phyloP scores from a whole-genome alignment of 2,797 vertebrate genomes.

The Xenopus petersii region DNA sequence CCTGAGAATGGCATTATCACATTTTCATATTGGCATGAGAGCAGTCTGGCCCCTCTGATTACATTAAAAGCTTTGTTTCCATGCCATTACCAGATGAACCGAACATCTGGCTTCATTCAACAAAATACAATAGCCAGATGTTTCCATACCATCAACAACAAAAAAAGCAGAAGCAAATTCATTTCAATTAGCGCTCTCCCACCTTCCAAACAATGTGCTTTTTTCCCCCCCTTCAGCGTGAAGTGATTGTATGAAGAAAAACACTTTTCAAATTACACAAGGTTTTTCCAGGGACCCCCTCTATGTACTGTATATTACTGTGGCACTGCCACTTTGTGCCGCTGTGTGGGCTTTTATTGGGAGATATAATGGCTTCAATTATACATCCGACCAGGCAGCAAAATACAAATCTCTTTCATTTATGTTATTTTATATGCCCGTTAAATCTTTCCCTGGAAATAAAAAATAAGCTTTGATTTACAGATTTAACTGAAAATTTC shows the following conservation, averaged over 20 bases:
- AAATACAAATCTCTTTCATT: too few species aligned
- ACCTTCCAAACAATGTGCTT: slow-evolving; percentile 18
- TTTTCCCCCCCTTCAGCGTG: not conserved
- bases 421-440: too few species aligned
- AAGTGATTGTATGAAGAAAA: slow-evolving; percentile 14
- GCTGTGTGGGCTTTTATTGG: too few species aligned
- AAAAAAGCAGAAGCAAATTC: slow-evolving; percentile 29
- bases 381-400: too few species aligned
- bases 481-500: too few species aligned
- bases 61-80: slow-evolving; percentile 70
- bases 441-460: too few species aligned
- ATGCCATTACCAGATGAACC: slow-evolving; percentile 66
- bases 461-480: too few species aligned
- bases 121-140: slow-evolving; percentile 70
- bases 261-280: slow-evolving; percentile 8
- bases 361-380: too few species aligned
- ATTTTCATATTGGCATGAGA: slow-evolving; percentile 63
- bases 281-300: not conserved
- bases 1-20: slow-evolving; percentile 67
- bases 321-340: too few species aligned
- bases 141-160: slow-evolving; percentile 60
- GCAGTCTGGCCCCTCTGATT: slow-evolving; percentile 66
- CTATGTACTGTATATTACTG: too few species aligned
- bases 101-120: slow-evolving; percentile 71
- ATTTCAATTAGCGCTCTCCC: slow-evolving; percentile 35